Conservation (phyloP, 2,113 vertebrate species). For the Brachirus orientalis region DNA sequence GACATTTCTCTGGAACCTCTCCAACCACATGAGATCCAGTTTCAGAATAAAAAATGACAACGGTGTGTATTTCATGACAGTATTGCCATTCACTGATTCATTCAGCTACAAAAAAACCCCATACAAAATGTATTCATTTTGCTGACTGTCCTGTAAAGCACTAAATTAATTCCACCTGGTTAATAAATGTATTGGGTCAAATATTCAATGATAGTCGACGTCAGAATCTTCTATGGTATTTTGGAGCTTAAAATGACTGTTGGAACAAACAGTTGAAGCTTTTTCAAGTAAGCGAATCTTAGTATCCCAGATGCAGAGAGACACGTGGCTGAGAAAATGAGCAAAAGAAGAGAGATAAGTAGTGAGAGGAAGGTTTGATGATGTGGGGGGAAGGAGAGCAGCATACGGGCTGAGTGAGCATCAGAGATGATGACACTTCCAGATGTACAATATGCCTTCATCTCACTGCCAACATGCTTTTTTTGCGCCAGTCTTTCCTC, state of each 20-base stretch:
- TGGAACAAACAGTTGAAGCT: slow-evolving; percentile 5
- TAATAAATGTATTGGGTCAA: too few species aligned
- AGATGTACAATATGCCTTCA: slow-evolving; percentile 44
- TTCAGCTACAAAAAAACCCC: too few species aligned
- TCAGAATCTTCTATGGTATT: neutral
- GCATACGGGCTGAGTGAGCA: slow-evolving; percentile 16
- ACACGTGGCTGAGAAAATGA: neutral
- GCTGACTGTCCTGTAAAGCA: too few species aligned
- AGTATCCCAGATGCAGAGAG: neutral
- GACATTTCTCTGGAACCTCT: too few species aligned
- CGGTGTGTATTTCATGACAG: too few species aligned
- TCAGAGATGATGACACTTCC: slow-evolving; percentile 42
- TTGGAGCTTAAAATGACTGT: slow-evolving; percentile 2
- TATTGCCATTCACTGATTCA: too few species aligned
- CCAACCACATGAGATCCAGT: too few species aligned
- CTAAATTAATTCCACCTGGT: too few species aligned
- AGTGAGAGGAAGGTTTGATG: neutral
- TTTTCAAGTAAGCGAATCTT: neutral
- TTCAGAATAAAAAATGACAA: too few species aligned
- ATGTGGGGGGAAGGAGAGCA: slow-evolving; percentile 12
- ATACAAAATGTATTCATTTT: too few species aligned
- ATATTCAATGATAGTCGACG: neutral
- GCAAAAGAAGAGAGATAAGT: neutral
- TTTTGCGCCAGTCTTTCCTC: slow-evolving; percentile 19
- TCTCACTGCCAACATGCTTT: slow-evolving; percentile 17